Conservation (phyloP, 1,140 invertebrate species). For the Apis cerana region DNA sequence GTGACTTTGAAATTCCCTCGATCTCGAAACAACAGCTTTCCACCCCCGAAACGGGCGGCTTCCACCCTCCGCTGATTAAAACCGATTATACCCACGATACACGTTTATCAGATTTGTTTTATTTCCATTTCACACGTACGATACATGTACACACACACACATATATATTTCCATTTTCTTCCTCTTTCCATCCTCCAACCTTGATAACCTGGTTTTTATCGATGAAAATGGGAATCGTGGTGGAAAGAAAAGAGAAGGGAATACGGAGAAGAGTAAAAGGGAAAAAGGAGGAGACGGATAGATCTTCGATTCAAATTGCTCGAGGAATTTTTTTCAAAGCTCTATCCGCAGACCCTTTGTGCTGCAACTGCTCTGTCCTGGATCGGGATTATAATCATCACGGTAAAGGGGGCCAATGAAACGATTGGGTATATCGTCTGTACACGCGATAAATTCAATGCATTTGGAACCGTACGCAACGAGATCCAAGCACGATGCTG, state of each 20-base stretch:
- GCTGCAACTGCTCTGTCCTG: not conserved
- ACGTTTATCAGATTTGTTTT: too few species aligned
- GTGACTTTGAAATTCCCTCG: not conserved
- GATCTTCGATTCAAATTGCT: not conserved
- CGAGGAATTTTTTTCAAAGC: conserved; percentile 18
- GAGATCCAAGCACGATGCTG: not conserved
- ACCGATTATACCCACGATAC: too few species aligned
- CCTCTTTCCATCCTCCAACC: too few species aligned
- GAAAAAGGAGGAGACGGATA: not conserved
- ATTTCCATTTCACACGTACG: too few species aligned
- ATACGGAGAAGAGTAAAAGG: too few species aligned
- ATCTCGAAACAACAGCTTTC: not conserved
- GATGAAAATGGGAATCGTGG: not conserved
- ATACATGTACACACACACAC: too few species aligned
- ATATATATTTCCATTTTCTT: not conserved
- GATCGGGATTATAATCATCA: conserved; percentile 12
- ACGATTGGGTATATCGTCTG: conserved; percentile 24
- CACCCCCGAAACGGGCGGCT: too few species aligned
- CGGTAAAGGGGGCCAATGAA: conserved; percentile 21
- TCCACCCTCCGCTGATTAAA: too few species aligned
- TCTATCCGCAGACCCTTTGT: not conserved
- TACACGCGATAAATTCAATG: conserved; percentile 21
- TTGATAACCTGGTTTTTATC: not conserved
- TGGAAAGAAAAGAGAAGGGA: too few species aligned
- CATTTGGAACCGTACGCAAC: not conserved